A percentile compares a stretch with the other conserved stretches of the same genome.
phyloP scores from a whole-genome alignment of 1,140 invertebrate species.

The Macrocentrus cingulum region DNA sequence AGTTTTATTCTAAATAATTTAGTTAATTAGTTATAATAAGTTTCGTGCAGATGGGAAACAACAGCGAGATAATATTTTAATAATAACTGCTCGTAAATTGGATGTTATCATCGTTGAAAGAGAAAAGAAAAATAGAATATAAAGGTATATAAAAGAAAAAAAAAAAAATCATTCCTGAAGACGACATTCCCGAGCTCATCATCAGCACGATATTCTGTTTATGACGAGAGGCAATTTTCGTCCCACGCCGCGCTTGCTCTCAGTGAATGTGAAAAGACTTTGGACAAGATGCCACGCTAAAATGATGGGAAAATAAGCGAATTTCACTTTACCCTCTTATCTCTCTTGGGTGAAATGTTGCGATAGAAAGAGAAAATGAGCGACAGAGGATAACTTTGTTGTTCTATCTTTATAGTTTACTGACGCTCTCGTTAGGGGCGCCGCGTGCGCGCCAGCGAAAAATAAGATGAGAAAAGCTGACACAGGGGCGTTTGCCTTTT shows the following conservation, averaged over 20 bases:
- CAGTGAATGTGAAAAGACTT: slow-evolving; percentile 47
- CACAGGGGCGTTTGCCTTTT: slow-evolving; percentile 32
- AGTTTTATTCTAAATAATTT: no score
- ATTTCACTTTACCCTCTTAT: slow-evolving; percentile 49
- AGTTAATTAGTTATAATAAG: no score
- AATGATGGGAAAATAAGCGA: slow-evolving; percentile 58
- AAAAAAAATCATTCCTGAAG: slow-evolving; percentile 11
- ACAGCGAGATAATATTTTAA: slow-evolving; percentile 7
- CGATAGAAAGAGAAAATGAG: slow-evolving; percentile 16
- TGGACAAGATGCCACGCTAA: slow-evolving; percentile 53
- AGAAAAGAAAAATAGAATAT: slow-evolving; percentile 25
- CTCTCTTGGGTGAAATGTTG: slow-evolving; percentile 28
- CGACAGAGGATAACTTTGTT: background rate
- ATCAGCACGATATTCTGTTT: slow-evolving; percentile 54
- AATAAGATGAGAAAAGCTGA: slow-evolving; percentile 25
- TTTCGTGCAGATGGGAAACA: background rate
- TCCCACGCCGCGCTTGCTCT: slow-evolving; percentile 39
- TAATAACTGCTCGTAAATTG: slow-evolving; percentile 21
- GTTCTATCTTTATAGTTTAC: background rate
- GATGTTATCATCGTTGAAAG: background rate
- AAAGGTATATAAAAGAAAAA: slow-evolving; percentile 19
- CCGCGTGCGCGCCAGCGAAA: slow-evolving; percentile 16
- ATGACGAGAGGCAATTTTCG: slow-evolving; percentile 58
- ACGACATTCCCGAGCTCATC: slow-evolving; percentile 43
- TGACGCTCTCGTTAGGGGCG: slow-evolving; percentile 2